Evolutionary conservation across 2,888 invertebrate species (phyloP), one percentile per base, ranked within the genome.

Genomic region (Drosophila parthenogenetica): DNA sequence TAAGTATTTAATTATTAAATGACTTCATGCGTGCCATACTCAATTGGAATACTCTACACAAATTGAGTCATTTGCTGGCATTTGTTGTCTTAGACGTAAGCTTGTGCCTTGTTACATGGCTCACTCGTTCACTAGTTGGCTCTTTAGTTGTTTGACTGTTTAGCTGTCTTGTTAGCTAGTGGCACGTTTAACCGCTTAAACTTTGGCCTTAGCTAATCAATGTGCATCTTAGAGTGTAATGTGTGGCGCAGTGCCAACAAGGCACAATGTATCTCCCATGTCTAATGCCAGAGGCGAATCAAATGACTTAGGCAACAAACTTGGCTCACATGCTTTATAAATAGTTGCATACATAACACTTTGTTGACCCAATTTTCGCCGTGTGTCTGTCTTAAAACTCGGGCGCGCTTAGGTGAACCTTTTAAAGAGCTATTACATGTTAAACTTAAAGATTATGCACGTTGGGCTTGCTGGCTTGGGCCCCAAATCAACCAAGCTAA

Each of bases 381-480:
- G 35, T 37, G 45, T 50, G 42, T 39, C 57, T 76, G 72, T 60
- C 73, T 69, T 49, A 37, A 74, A 79, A 59, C 54, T 71, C 66
- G 60, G 75, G 72, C 74, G 81, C 75, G 79, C 77, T 77, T 79
- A 76, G 69, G 45, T 83, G 78, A 86, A 83, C 82, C 82, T 83
- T 83, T 83, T 88, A 86, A 83, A 88, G 89, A 88, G 87, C 87
- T 83, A 79, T 83, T 83, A 83, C 82, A 79, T 83, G 82, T 74
- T 73, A 61, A 70, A 72, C 63, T 62, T 45, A 75, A 63, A 82
- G 67, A 80, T 80, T 77, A 77, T 69, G 63, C 51, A 69, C 39
- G 53, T 43, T 65, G 63, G 61, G 60, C 63, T 58, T 48, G 58
- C 42, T 45, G 13, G 46, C 39, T 39, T 39, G 53, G 19, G 48